Evolutionary conservation across 1,140 invertebrate genomes (phyloP).

Genomic region (Drosophila prosaltans): DNA sequence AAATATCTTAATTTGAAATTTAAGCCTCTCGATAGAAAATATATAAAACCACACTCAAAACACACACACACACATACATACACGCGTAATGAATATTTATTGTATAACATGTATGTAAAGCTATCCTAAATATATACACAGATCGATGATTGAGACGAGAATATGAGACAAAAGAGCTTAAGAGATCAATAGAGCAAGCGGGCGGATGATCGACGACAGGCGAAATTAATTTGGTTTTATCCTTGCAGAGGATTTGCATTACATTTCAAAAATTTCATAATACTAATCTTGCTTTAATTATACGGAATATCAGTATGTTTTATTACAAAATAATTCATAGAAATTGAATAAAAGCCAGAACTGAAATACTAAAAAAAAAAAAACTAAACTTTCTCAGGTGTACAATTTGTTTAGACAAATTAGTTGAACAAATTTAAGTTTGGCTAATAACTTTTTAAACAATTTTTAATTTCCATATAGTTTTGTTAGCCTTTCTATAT

Average conservation of each 20-base stretch:
- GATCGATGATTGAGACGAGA: neutral
- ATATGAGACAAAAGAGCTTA: slow-evolving; percentile 21
- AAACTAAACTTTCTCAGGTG: too few species aligned
- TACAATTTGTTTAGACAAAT: too few species aligned
- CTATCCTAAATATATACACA: slow-evolving; percentile 10
- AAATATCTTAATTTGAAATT: slow-evolving; percentile 30
- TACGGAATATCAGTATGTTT: too few species aligned
- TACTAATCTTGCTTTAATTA: too few species aligned
- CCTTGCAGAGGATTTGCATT: slow-evolving; percentile 12
- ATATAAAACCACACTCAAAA: slow-evolving; percentile 12
- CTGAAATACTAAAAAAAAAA: too few species aligned
- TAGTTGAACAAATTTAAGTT: too few species aligned
- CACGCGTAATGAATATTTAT: slow-evolving; percentile 27
- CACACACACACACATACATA: slow-evolving; percentile 32
- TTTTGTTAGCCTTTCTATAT: too few species aligned
- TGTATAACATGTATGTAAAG: slow-evolving; percentile 21
- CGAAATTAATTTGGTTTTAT: slow-evolving; percentile 10
- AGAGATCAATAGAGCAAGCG: neutral
- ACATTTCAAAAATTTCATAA: neutral
- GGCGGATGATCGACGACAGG: slow-evolving; percentile 20
- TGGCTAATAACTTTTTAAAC: too few species aligned
- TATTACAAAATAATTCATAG: too few species aligned
- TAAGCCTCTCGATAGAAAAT: slow-evolving; percentile 25
- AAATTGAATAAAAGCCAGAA: too few species aligned
- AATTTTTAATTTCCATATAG: too few species aligned